phyloP scores from a whole-genome alignment of 1,140 invertebrate species.

The Steinernema feltiae region DNA sequence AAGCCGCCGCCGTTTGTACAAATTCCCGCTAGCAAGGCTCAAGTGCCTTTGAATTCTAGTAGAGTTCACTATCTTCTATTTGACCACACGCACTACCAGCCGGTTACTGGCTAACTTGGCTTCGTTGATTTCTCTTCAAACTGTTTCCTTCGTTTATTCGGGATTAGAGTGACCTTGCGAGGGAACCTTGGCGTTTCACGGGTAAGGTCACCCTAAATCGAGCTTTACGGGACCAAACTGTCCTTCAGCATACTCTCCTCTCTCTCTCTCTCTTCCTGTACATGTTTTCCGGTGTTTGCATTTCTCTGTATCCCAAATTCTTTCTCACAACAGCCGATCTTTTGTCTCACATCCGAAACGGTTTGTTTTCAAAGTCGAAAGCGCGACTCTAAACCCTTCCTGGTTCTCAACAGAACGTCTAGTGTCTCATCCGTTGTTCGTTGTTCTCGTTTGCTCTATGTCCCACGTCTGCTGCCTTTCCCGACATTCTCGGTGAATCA shows the following conservation, averaged over 20 bases:
- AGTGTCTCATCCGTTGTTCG: not conserved
- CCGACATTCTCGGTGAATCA: not conserved
- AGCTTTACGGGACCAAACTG: constrained; percentile 11
- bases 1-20: constrained; percentile 5
- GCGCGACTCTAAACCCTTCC: not conserved
- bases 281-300: constrained; percentile 1
- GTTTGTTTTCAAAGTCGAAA: constrained; percentile 8
- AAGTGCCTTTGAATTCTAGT: not conserved
- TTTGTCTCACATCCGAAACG: not conserved
- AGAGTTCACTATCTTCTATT: not conserved
- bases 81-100: not conserved
- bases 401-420: not conserved
- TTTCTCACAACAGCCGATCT: constrained; percentile 11
- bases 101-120: constrained; percentile 8
- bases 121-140: not conserved
- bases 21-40: constrained; percentile 2
- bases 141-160: not conserved
- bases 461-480: constrained; percentile 1
- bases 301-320: not conserved
- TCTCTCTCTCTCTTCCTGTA: not conserved
- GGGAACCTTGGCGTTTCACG: not conserved
- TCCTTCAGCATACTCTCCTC: not conserved
- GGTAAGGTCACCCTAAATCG: constrained; percentile 13
- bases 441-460: constrained; percentile 8
- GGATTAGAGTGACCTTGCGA: constrained; percentile 13